Conservation (phyloP, 1,140 invertebrate genomes). For the Trissolcus basalis region DNA sequence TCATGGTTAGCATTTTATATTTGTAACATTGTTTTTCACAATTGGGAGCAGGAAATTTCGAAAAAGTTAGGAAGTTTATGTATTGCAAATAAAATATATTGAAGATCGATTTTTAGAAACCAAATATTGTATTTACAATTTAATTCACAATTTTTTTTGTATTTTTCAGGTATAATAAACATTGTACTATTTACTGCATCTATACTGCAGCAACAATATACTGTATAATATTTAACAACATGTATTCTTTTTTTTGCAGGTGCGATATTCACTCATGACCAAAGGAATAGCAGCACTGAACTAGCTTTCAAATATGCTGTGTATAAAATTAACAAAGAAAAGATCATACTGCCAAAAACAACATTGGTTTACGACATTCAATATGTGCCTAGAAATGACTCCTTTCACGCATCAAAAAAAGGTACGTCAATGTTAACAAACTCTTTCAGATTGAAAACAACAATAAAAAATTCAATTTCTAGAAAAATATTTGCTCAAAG, state of each 20-base stretch:
- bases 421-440: too few relatives aligned
- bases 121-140: too few relatives aligned
- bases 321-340: constrained; percentile 81
- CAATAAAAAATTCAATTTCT: too few relatives aligned
- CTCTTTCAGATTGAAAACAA: too few relatives aligned
- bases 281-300: constrained; percentile 80
- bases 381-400: constrained; percentile 81
- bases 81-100: too few relatives aligned
- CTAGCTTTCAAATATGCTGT: constrained; percentile 83
- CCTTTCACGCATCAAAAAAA: constrained; percentile 82
- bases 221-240: background rate
- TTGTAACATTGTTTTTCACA: too few relatives aligned
- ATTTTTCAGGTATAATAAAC: too few relatives aligned
- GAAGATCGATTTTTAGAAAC: too few relatives aligned
- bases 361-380: constrained; percentile 82
- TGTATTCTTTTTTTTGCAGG: constrained; percentile 69
- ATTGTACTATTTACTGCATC: background rate
- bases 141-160: too few relatives aligned
- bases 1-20: background rate
- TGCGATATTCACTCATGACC: constrained; percentile 81
- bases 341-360: constrained; percentile 79
- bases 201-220: background rate
- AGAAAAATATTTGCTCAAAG: too few relatives aligned
- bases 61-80: too few relatives aligned
- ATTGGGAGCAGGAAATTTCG: too few relatives aligned